Evolutionary conservation across 2,113 vertebrate species (phyloP).

Genomic region (Sceloporus tristichus): DNA sequence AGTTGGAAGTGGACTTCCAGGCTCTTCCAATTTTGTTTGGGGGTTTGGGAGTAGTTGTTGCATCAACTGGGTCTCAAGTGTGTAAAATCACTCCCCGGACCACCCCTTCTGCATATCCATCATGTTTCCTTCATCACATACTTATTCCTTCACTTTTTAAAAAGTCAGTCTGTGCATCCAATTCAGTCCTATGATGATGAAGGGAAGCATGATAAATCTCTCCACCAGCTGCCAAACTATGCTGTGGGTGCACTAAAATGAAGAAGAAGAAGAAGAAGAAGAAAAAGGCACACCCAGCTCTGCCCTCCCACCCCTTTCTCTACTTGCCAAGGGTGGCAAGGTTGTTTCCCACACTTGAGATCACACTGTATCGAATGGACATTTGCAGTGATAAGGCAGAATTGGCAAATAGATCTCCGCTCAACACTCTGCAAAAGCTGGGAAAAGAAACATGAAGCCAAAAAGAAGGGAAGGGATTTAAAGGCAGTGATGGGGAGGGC

Average conservation of each 20-base stretch:
- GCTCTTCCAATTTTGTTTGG: no score
- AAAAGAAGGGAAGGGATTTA: conserved; percentile 47
- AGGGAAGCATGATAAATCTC: background rate
- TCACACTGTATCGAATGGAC: conserved; percentile 19
- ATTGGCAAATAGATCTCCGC: background rate
- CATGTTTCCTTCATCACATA: background rate
- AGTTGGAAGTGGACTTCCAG: no score
- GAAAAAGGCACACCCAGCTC: background rate
- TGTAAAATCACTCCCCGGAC: no score
- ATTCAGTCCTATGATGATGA: background rate
- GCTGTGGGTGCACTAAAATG: no score
- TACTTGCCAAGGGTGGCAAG: background rate
- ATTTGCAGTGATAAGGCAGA: background rate
- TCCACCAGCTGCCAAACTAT: background rate
- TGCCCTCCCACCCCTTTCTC: background rate
- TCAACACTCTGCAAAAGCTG: conserved; percentile 13
- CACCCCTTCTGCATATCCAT: background rate
- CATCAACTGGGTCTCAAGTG: no score
- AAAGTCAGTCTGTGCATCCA: background rate
- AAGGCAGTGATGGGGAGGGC: conserved; percentile 14
- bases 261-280: no score
- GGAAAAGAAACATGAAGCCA: conserved; percentile 47
- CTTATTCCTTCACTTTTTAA: background rate
- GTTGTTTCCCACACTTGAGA: conserved; percentile 22
- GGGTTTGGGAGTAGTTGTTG: no score